Base-by-base conservation (phyloP, 2,888 invertebrate genomes). In the Sarcophaga subvicina region DNA sequence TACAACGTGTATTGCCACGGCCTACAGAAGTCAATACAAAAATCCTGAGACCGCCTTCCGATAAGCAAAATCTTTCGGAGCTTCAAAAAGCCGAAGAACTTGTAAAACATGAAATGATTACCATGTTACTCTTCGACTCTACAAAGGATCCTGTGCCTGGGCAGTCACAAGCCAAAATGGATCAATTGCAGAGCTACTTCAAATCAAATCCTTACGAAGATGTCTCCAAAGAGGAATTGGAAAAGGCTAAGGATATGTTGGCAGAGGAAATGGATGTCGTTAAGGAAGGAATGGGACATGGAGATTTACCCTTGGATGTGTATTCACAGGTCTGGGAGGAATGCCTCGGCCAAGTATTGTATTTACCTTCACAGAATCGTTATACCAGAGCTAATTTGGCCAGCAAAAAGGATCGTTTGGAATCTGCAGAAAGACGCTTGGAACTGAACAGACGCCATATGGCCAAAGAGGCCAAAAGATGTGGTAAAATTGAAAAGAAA, bases 281-380 rank as follows among this genome's bases (percentile, higher is more conserved):
- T 0, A 97, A 97, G 91, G 95, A 96, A 81, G 98, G 98, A 66
- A 99, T 99, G 99, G 96, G 96, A 0, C 99, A 99, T 91, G 99
- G 99, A 0, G 99, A 99, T 60, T 94, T 99, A 69, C 96, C 98
- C 2, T 94, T 97, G 70, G 99, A 99, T 89, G 97, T 98, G 0
- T 99, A 98, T 92, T 96, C 96, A 12, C 98, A 98, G 94, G 98
- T 99, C 64, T 99, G 99, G 99, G 98, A 98, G 92, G 99, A 99
- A 94, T 99, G 99, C 93, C 95, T 98, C 73, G 96, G 97, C 0
- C 98, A 98, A 95, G 97, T 97, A 88, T 94, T 99, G 45, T 99
- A 97, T 93, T 94, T 99, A 85, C 99, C 99, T 0, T 96, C 97
- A 70, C 98, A 98, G 94, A 97, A 97, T 92, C 95, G 98, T 85